phyloP scores from a whole-genome alignment of 1,140 invertebrate species.

The Drosophila novamexicana region DNA sequence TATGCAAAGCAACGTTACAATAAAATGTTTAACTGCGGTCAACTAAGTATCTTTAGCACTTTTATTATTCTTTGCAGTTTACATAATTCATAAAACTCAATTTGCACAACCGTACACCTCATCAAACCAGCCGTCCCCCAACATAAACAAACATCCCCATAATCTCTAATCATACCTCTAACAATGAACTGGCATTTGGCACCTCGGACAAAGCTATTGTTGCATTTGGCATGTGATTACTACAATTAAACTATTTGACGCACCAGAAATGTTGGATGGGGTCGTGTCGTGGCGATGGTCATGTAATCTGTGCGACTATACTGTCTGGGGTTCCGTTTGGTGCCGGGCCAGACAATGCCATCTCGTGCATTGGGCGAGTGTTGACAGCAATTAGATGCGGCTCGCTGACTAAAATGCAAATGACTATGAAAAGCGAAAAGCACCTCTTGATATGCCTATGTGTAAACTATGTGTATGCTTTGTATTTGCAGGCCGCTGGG shows the following conservation, averaged over 20 bases:
- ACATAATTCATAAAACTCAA: constrained; percentile 15
- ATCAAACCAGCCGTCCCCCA: constrained; percentile 9
- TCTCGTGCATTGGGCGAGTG: constrained; percentile 24
- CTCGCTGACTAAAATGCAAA: constrained; percentile 42
- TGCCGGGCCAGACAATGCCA: constrained; percentile 21
- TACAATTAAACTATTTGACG: constrained; percentile 73
- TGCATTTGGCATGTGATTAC: constrained; percentile 60
- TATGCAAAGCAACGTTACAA: no score
- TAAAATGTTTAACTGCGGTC: not conserved
- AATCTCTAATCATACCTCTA: constrained; percentile 21
- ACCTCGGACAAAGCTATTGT: constrained; percentile 15
- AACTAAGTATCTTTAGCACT: not conserved
- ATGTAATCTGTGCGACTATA: constrained; percentile 36
- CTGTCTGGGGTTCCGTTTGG: constrained; percentile 5
- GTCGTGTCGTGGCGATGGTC: constrained; percentile 14
- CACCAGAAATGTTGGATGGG: constrained; percentile 48
- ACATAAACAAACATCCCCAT: constrained; percentile 34
- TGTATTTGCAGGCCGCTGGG: constrained; percentile 86
- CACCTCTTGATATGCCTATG: constrained; percentile 1
- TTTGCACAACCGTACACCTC: constrained; percentile 21
- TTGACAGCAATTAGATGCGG: constrained; percentile 67
- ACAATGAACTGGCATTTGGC: constrained; percentile 65
- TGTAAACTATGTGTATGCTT: constrained; percentile 4
- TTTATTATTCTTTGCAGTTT: constrained; percentile 10
- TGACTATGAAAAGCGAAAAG: constrained; percentile 15